phyloP scores from a whole-genome alignment of 2,888 invertebrate species.

The Branchinecta sandiegonensis region DNA sequence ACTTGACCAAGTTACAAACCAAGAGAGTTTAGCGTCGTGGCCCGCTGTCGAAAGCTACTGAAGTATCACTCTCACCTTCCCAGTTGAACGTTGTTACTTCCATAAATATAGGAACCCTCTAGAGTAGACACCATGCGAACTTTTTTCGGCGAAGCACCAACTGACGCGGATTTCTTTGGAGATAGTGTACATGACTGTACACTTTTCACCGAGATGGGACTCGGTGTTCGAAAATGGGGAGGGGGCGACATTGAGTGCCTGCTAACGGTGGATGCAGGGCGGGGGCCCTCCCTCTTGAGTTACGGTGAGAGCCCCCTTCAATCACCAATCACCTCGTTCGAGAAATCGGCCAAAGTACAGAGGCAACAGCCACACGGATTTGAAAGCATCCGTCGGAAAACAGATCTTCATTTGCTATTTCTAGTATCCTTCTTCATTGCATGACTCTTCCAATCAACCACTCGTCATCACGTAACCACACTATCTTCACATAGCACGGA shows the following conservation, averaged over 20 bases:
- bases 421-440: too few relatives aligned
- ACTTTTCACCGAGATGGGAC: background rate
- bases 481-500: too few relatives aligned
- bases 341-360: background rate
- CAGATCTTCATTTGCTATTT: too few relatives aligned
- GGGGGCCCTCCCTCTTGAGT: background rate
- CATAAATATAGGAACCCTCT: slow-evolving; percentile 9
- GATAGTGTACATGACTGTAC: slow-evolving; percentile 3
- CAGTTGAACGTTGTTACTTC: background rate
- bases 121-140: background rate
- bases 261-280: slow-evolving; percentile 1
- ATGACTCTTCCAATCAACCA: too few relatives aligned
- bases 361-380: too few relatives aligned
- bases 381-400: too few relatives aligned
- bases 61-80: background rate
- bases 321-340: background rate
- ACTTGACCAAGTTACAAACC: too few relatives aligned
- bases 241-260: slow-evolving; percentile 13
- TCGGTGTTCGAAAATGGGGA: slow-evolving; percentile 8
- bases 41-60: too few relatives aligned
- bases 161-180: background rate
- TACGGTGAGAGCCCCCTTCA: background rate
- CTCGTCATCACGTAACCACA: too few relatives aligned
- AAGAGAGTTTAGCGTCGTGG: too few relatives aligned
- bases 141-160: background rate